Conservation (phyloP, 2,888 invertebrate species). For the Bhutanitis thaidina region DNA sequence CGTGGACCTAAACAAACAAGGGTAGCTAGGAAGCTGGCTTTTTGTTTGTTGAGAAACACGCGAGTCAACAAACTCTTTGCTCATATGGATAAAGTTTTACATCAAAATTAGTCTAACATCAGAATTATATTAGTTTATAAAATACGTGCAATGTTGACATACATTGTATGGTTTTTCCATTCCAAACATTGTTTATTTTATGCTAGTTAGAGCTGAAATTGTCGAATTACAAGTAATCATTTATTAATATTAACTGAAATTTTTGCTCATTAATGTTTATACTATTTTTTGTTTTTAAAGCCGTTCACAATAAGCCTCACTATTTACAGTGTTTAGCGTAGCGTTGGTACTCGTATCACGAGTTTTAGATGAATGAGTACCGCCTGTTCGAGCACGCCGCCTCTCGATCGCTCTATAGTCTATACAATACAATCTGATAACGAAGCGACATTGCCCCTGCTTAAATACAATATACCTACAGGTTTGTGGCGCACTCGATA, state of each 20-base stretch:
- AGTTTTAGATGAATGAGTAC: conserved; percentile 10
- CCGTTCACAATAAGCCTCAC: too few relatives aligned
- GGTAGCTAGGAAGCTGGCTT: conserved; percentile 77
- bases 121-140: neutral
- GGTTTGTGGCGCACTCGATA: conserved; percentile 31
- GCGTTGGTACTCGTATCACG: neutral
- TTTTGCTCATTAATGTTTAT: too few relatives aligned
- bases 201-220: too few relatives aligned
- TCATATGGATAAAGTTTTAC: conserved; percentile 25
- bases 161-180: too few relatives aligned
- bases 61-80: conserved; percentile 62
- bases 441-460: conserved; percentile 5
- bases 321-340: too few relatives aligned
- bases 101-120: neutral
- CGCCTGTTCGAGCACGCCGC: conserved; percentile 4
- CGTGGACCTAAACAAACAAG: conserved; percentile 77
- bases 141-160: too few relatives aligned
- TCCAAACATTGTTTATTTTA: too few relatives aligned
- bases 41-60: conserved; percentile 75
- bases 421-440: conserved; percentile 11
- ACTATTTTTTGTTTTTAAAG: too few relatives aligned
- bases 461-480: conserved; percentile 5
- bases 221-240: too few relatives aligned
- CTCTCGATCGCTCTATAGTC: conserved; percentile 3
- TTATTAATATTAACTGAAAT: too few relatives aligned